phyloP scores from a whole-genome alignment of 2,888 invertebrate species.

The Himalopsyche kuldschensis region DNA sequence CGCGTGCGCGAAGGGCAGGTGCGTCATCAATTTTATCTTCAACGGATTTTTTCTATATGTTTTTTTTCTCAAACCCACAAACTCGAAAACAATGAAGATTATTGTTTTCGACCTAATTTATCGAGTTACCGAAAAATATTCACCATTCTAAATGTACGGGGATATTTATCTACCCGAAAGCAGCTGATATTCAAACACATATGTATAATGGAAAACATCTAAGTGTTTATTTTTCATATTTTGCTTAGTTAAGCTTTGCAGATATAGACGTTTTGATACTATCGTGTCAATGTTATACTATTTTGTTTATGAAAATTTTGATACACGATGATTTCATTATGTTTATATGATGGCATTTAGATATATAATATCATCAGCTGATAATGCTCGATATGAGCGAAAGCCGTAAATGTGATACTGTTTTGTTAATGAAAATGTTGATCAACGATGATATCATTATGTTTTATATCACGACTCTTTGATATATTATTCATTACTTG shows the following conservation, averaged over 20 bases:
- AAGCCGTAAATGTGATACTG: no score
- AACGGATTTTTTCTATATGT: not conserved
- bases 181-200: not conserved
- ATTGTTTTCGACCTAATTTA: not conserved
- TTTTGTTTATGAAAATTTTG: no score
- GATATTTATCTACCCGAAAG: not conserved
- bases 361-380: no score
- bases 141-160: not conserved
- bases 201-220: not conserved
- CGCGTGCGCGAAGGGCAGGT: conserved; percentile 12
- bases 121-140: not conserved
- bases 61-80: not conserved
- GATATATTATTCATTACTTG: no score
- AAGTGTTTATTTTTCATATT: not conserved
- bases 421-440: no score
- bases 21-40: not conserved
- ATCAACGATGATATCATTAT: no score
- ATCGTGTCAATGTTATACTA: no score
- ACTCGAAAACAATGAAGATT: not conserved
- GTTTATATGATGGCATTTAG: no score
- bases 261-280: no score
- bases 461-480: no score
- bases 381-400: no score
- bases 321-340: no score
- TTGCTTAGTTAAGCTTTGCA: not conserved